Percentiles rank a stretch among this genome's conserved stretches.
phyloP scores from a whole-genome alignment of 2,888 invertebrate species.

The Dasysyrphus albostriatus region DNA sequence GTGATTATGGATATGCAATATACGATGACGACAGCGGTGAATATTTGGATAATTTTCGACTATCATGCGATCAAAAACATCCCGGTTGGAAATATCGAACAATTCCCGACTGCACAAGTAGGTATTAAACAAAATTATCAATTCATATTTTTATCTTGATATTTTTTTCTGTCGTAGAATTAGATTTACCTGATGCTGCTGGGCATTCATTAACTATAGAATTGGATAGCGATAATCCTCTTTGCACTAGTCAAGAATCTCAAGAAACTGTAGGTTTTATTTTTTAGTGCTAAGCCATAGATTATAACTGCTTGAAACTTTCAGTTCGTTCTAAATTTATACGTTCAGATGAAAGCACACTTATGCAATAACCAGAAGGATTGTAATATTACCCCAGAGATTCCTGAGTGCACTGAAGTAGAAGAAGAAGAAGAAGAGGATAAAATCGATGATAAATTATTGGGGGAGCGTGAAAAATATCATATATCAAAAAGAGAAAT shows the following conservation, averaged over 20 bases:
- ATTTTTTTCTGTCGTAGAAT: constrained; percentile 80
- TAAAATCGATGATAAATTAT: constrained; percentile 30
- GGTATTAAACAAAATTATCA: background rate
- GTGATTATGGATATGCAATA: constrained; percentile 87
- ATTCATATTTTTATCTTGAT: background rate
- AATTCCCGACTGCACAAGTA: constrained; percentile 86
- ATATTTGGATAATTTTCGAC: constrained; percentile 80
- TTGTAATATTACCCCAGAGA: constrained; percentile 77
- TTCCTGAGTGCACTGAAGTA: constrained; percentile 73
- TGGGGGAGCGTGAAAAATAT: constrained; percentile 64
- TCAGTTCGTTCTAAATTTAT: constrained; percentile 56
- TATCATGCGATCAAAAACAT: constrained; percentile 81
- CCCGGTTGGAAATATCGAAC: constrained; percentile 82
- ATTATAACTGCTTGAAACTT: background rate
- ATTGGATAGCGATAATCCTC: constrained; percentile 82
- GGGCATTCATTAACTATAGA: constrained; percentile 84
- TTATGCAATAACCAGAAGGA: constrained; percentile 76
- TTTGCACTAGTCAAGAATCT: constrained; percentile 82
- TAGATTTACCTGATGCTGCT: constrained; percentile 84
- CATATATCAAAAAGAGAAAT: constrained; percentile 61
- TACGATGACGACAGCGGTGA: constrained; percentile 78
- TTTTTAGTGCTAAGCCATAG: background rate
- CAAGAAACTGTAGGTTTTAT: constrained; percentile 58
- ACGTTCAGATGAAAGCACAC: constrained; percentile 72
- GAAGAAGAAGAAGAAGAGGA: constrained; percentile 39